Evolutionary conservation across 2,888 invertebrate genomes (phyloP).

Genomic region (Liodrosophila aerea): DNA sequence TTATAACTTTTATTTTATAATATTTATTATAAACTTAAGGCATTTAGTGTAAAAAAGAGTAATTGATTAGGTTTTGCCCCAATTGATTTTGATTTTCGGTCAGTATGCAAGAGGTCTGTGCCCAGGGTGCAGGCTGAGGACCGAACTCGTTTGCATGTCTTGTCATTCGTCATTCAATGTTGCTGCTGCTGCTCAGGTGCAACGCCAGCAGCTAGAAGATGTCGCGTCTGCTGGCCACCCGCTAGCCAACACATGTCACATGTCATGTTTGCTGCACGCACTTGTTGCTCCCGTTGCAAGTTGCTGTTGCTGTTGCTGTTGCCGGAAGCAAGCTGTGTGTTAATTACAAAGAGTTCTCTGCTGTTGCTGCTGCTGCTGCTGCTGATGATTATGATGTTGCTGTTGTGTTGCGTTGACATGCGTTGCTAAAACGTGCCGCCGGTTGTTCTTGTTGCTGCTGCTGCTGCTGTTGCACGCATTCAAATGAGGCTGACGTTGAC

Average conservation of each 20-base stretch:
- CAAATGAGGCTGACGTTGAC: conserved; percentile 67
- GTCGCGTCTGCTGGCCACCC: conserved; percentile 72
- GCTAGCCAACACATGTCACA: conserved; percentile 73
- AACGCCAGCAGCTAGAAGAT: conserved; percentile 78
- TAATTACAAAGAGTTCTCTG: conserved; percentile 63
- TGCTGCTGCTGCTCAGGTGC: conserved; percentile 56
- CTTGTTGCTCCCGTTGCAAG: conserved; percentile 45
- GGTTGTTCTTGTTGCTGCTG: conserved; percentile 34
- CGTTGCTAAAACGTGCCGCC: conserved; percentile 79
- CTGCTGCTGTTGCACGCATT: conserved; percentile 59
- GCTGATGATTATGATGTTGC: conserved; percentile 63
- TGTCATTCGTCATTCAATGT: conserved; percentile 67
- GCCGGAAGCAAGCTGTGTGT: conserved; percentile 74
- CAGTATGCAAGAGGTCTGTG: no score
- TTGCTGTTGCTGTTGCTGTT: conserved; percentile 36
- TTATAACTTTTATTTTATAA: no score
- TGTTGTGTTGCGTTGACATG: conserved; percentile 78
- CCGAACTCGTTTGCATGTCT: conserved; percentile 63
- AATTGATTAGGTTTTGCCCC: no score
- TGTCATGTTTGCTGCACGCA: conserved; percentile 66
- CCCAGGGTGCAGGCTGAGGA: conserved; percentile 34
- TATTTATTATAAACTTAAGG: no score
- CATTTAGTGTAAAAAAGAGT: no score
- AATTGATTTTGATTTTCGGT: no score
- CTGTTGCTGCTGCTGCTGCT: conserved; percentile 16